Evolutionary conservation across 1,140 invertebrate species (phyloP).

Genomic region (Drosophila rufa): DNA sequence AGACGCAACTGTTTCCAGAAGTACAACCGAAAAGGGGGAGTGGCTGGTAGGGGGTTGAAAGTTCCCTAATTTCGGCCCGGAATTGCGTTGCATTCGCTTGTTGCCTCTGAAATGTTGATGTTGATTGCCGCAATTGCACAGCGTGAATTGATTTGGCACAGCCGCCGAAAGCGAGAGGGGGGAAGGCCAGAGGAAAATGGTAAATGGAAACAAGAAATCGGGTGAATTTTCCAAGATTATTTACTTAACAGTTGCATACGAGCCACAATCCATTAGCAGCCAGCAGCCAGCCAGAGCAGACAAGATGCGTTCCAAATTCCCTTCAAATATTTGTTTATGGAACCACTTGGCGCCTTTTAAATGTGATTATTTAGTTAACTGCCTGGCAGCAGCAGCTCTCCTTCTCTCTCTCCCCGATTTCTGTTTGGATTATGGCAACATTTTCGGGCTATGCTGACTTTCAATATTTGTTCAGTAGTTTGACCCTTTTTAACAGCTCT

Average conservation of each 20-base stretch:
- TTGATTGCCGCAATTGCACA: slow-evolving; percentile 59
- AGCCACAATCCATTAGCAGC: slow-evolving; percentile 43
- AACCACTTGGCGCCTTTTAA: slow-evolving; percentile 85
- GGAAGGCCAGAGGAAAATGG: background rate
- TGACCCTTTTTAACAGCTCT: slow-evolving; percentile 81
- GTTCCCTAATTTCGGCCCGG: slow-evolving; percentile 4
- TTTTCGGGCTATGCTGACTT: slow-evolving; percentile 58
- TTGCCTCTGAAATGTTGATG: slow-evolving; percentile 14
- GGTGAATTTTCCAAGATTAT: slow-evolving; percentile 53
- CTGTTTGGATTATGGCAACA: slow-evolving; percentile 51
- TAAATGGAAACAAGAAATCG: background rate
- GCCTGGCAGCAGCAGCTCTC: slow-evolving; percentile 25
- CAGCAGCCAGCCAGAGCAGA: slow-evolving; percentile 19
- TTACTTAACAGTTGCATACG: slow-evolving; percentile 61
- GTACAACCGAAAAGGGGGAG: slow-evolving; percentile 4
- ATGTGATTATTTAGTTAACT: slow-evolving; percentile 84
- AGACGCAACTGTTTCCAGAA: slow-evolving; percentile 74
- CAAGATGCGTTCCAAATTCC: slow-evolving; percentile 48
- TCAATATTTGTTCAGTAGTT: slow-evolving; percentile 79
- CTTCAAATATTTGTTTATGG: slow-evolving; percentile 82
- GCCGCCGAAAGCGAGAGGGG: slow-evolving; percentile 10
- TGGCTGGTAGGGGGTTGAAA: slow-evolving; percentile 17
- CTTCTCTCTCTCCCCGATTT: slow-evolving; percentile 17
- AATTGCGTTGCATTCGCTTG: slow-evolving; percentile 41
- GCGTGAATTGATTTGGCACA: slow-evolving; percentile 76